Evolutionary conservation across 2,113 vertebrate genomes (phyloP).

Genomic region (Oceanites oceanicus): DNA sequence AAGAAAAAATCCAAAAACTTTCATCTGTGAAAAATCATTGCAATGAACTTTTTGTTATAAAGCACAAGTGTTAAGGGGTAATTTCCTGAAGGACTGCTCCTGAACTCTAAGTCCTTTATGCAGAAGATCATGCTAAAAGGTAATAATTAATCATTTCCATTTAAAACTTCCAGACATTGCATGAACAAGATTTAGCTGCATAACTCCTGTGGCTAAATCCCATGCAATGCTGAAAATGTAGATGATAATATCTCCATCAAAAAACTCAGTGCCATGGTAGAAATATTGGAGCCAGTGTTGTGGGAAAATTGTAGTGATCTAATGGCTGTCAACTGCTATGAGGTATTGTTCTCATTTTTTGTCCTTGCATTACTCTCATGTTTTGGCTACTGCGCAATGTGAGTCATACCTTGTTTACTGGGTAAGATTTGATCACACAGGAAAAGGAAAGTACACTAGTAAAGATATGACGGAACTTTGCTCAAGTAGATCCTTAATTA

Average conservation of each 20-base stretch:
- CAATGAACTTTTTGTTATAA: background rate
- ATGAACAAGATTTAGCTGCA: background rate
- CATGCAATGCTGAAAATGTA: background rate
- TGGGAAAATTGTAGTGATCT: background rate
- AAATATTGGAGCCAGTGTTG: background rate
- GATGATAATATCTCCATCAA: background rate
- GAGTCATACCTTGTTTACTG: background rate
- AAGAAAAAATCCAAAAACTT: background rate
- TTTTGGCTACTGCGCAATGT: background rate
- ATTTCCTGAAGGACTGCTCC: conserved; percentile 6
- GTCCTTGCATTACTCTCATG: background rate
- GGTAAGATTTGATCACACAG: background rate
- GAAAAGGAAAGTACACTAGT: background rate
- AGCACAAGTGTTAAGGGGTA: background rate
- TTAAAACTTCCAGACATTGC: conserved; percentile 6
- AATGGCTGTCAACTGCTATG: background rate
- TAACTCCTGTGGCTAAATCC: conserved; percentile 8
- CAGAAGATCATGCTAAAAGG: background rate
- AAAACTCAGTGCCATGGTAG: background rate
- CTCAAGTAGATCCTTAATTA: background rate
- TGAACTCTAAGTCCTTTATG: conserved; percentile 1
- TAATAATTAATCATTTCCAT: background rate
- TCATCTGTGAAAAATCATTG: background rate
- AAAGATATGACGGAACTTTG: background rate
- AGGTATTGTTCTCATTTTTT: background rate